Base-by-base conservation (phyloP, 2,113 vertebrate species). In the Nyctereutes procyonoides region DNA sequence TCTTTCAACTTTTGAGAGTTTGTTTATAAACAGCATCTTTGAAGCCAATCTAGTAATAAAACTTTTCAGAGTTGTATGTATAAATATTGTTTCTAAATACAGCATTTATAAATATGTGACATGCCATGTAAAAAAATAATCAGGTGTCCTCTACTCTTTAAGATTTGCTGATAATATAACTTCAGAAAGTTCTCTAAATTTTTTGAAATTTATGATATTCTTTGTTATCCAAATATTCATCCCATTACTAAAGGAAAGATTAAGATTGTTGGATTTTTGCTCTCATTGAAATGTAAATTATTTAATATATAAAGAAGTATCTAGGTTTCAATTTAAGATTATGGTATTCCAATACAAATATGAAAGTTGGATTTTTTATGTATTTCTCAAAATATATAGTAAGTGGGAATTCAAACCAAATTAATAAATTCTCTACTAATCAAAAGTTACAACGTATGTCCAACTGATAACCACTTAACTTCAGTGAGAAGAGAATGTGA, bases 1-100 rank as follows among this genome's bases (percentile, higher is more conserved):
- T 90, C 98, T 98, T 98, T 69, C 81, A 87, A 95, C 93, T 98
- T 98, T 84, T 97, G 95, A 62, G 87, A 95, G 95, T 97, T 97
- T 90, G 96, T 97, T 98, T 97, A 96, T 96, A 93, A 98, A 98
- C 96, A 94, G 58, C 77, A 51, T 88, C 76, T 96, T 97, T 95
- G 92, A 95, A 96, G 67, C 71, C 92, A 97, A 56, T 83, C 90
- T 98, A 96, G 91, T 98, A 85, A 97, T 96, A 97, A 92, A 48
- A 35, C 32, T 98, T 98, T 98, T 83, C 88, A 56, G 88, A 77
- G 16, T 87, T 88, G 30, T 22, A 16, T 93, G 48, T 96, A 94
- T 97, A 97, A 98, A 98, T 93, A 96, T 80, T 94, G 73, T 60
- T 97, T 92, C n/a, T 58, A 80, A 92, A 30, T 48, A 90, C 24